Evolutionary conservation across 2,888 invertebrate genomes (phyloP).

Genomic region (Tromatobia lineatoria): DNA sequence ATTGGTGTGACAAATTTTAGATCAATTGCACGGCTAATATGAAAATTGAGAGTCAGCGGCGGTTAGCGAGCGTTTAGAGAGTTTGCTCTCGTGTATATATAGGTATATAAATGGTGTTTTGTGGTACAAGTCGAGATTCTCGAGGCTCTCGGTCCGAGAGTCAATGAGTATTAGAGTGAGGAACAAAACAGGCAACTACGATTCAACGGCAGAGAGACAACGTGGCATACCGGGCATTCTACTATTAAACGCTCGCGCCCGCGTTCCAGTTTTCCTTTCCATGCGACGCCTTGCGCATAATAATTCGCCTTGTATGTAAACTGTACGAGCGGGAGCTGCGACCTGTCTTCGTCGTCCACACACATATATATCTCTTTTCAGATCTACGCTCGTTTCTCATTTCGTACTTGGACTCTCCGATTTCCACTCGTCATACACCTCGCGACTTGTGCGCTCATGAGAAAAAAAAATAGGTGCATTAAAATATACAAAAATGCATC

Average conservation of each 20-base stretch:
- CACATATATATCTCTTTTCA: constrained; percentile 19
- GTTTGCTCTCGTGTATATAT: background rate
- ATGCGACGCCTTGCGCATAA: constrained; percentile 59
- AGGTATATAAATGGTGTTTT: background rate
- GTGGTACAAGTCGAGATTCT: constrained; percentile 5
- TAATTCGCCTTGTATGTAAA: constrained; percentile 51
- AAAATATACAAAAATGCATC: no score
- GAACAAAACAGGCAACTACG: constrained; percentile 53
- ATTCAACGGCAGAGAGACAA: constrained; percentile 39
- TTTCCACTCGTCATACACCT: background rate
- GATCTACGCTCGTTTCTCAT: constrained; percentile 22
- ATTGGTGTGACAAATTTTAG: no score
- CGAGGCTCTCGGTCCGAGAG: constrained; percentile 24
- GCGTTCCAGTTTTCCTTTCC: constrained; percentile 69
- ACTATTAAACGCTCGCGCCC: constrained; percentile 60
- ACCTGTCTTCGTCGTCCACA: constrained; percentile 28
- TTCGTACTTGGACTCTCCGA: constrained; percentile 1
- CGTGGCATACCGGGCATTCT: constrained; percentile 57
- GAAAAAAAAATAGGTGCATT: no score
- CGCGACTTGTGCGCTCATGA: background rate
- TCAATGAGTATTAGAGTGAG: constrained; percentile 47
- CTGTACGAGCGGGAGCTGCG: constrained; percentile 28
- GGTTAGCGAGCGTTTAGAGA: constrained; percentile 31
- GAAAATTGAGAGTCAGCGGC: constrained; percentile 59
- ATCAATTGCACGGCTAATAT: constrained; percentile 45